Base-by-base conservation (phyloP, 2,888 invertebrate species). In the Melinaea marsaeus region DNA sequence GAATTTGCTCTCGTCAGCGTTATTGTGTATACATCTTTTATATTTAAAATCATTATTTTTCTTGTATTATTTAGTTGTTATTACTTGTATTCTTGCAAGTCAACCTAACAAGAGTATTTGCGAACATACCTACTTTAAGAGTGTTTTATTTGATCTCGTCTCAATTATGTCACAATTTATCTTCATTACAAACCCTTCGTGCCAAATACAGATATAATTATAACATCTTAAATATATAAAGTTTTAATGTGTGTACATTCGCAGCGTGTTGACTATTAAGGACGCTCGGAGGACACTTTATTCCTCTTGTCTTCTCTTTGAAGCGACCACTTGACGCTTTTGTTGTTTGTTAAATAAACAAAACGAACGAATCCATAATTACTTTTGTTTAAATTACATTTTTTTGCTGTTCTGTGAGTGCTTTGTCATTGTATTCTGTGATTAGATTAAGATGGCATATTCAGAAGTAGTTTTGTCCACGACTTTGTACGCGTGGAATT, bases 191-290 rank as follows among this genome's bases (percentile, higher is more conserved):
- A 69, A 4, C 9, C 42, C 42, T 42, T 42, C 37, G 4, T 51
- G 51, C 51, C 51, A 51, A 51, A 51, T 51, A 51, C 51, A 32
- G 32, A 79, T 77, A 78, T 81, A 80, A 79, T 77, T 77, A 82
- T 64, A 58, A 74, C 83, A 79, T 83, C 81, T 85, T 79, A 80
- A 83, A 83, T 84, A 85, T 77, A 78, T 77, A 81, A 87, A 87
- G 82, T 87, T 88, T 85, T 85, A 88, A 89, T 86, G 86, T 87
- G 88, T 87, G 85, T 87, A 84, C 85, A 79, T 84, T 84, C 79
- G 79, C 70, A 72, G 73, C 72, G 79, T 76, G 78, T 75, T 73
- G 77, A 81, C 83, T 78, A 75, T 79, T 80, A 79, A 80, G 84
- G 81, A 81, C 75, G 78, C 79, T 83, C 84, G 77, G 77, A 88